These are phyloP conservation scores for Caenorhabditis inopinata DNA, from an alignment of 1,140 invertebrate genomes.

Conservation along the genomic window DNA sequence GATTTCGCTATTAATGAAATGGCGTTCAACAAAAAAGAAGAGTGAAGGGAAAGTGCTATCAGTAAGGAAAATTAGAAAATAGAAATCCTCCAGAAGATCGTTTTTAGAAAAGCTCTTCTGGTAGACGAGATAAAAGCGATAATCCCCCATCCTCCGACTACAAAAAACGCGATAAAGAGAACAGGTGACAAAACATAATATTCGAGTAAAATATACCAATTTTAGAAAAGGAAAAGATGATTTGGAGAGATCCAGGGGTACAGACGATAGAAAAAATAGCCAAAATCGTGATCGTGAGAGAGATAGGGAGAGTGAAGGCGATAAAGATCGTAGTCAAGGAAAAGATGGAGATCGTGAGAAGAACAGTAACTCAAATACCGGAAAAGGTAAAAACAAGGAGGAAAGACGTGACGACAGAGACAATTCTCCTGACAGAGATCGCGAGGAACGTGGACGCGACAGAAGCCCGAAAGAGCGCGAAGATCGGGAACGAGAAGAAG, in stretches of 20 bases:
- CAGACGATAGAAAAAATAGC: background rate
- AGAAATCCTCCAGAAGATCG: background rate
- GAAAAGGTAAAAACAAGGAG: background rate
- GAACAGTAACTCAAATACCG: background rate
- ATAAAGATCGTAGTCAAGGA: background rate
- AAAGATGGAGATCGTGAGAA: background rate
- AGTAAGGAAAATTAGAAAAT: too few relatives aligned
- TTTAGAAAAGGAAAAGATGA: background rate
- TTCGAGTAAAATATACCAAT: background rate
- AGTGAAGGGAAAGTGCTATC: too few relatives aligned
- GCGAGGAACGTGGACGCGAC: slow-evolving; percentile 24
- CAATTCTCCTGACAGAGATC: too few relatives aligned
- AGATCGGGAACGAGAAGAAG: background rate
- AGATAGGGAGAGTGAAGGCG: too few relatives aligned
- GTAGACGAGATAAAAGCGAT: too few relatives aligned
- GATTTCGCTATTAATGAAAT: too few relatives aligned
- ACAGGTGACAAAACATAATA: background rate
- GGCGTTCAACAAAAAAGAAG: too few relatives aligned
- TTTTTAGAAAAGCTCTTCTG: too few relatives aligned
- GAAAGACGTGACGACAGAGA: background rate
- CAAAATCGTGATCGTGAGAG: slow-evolving; percentile 10
- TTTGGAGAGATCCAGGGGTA: background rate
- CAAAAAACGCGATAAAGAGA: background rate
- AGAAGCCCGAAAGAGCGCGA: background rate
- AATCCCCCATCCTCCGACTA: too few relatives aligned